Percentiles rank a stretch among this genome's conserved stretches.
Evolutionary conservation across 1,140 invertebrate species (phyloP).

Genomic region (Drosophila grimshawi): DNA sequence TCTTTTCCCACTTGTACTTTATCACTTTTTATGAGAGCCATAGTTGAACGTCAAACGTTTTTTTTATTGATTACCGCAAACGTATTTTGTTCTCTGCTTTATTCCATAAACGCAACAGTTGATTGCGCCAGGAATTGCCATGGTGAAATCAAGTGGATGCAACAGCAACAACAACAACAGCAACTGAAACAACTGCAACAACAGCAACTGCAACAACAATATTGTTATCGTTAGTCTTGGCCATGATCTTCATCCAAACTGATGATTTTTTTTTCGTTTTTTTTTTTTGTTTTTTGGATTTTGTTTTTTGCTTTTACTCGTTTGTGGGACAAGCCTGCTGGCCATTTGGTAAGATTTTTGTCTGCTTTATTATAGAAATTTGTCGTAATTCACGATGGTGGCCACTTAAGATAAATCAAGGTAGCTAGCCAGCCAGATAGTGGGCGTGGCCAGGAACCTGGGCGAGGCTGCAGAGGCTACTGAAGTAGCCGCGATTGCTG

Average conservation of each 20-base stretch:
- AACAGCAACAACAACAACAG: slow-evolving; percentile 15
- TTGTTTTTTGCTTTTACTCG: no score
- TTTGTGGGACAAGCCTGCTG: slow-evolving; percentile 39
- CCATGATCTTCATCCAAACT: slow-evolving; percentile 55
- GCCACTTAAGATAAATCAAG: slow-evolving; percentile 80
- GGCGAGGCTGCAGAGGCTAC: slow-evolving; percentile 55
- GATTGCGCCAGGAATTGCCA: slow-evolving; percentile 29
- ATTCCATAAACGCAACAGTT: slow-evolving; percentile 22
- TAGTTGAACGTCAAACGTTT: slow-evolving; percentile 24
- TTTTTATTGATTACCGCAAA: slow-evolving; percentile 55
- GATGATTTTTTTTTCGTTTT: slow-evolving; percentile 56
- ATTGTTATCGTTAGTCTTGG: slow-evolving; percentile 70
- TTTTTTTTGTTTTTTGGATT: no score
- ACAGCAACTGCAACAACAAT: slow-evolving; percentile 19
- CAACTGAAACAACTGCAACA: background rate
- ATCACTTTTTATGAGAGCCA: slow-evolving; percentile 28
- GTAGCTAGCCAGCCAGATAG: slow-evolving; percentile 18
- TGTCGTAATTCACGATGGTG: slow-evolving; percentile 79
- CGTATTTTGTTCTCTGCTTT: slow-evolving; percentile 6
- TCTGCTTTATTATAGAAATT: slow-evolving; percentile 83
- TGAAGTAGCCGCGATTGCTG: slow-evolving; percentile 58
- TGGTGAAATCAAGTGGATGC: slow-evolving; percentile 55
- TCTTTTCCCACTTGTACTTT: slow-evolving; percentile 20
- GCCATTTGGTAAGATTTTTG: slow-evolving; percentile 72
- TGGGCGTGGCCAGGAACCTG: slow-evolving; percentile 36